These are phyloP conservation scores for Gari tellinella DNA, from an alignment of 2,888 invertebrate genomes.

Conservation along the genomic window DNA sequence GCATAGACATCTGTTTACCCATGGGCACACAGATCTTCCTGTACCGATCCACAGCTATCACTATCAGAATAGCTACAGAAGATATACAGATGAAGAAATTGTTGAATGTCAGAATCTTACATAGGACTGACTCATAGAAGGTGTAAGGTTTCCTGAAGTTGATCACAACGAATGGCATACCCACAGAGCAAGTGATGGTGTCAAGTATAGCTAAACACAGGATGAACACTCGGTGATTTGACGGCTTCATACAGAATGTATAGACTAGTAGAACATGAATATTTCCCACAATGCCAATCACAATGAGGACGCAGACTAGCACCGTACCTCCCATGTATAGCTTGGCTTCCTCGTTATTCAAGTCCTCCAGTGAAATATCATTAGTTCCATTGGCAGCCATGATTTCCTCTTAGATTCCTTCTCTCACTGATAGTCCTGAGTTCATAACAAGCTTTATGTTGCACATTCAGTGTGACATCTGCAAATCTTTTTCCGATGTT, in stretches of 20 bases:
- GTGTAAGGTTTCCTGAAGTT: slow-evolving; percentile 52
- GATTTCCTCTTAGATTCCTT: no score
- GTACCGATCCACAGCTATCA: slow-evolving; percentile 62
- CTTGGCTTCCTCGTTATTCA: slow-evolving; percentile 49
- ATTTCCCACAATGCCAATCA: slow-evolving; percentile 59
- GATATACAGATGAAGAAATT: slow-evolving; percentile 60
- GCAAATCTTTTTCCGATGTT: no score
- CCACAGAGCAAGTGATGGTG: slow-evolving; percentile 53
- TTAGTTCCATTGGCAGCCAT: background rate
- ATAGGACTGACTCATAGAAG: slow-evolving; percentile 49
- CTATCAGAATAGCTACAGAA: slow-evolving; percentile 53
- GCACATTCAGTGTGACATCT: no score
- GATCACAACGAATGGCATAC: slow-evolving; percentile 56
- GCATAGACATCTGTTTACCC: slow-evolving; percentile 47
- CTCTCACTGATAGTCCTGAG: no score
- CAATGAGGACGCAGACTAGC: slow-evolving; percentile 45
- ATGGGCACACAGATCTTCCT: slow-evolving; percentile 61
- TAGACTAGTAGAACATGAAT: slow-evolving; percentile 60
- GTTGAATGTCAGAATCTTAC: slow-evolving; percentile 59
- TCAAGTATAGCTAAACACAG: slow-evolving; percentile 58
- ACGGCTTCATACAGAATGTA: slow-evolving; percentile 44
- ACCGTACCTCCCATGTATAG: slow-evolving; percentile 57
- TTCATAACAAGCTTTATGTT: no score
- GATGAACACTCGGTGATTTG: slow-evolving; percentile 62
- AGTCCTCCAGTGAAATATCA: slow-evolving; percentile 45